Base-by-base conservation (phyloP, 2,888 invertebrate genomes). In the Frankliniella intonsa region DNA sequence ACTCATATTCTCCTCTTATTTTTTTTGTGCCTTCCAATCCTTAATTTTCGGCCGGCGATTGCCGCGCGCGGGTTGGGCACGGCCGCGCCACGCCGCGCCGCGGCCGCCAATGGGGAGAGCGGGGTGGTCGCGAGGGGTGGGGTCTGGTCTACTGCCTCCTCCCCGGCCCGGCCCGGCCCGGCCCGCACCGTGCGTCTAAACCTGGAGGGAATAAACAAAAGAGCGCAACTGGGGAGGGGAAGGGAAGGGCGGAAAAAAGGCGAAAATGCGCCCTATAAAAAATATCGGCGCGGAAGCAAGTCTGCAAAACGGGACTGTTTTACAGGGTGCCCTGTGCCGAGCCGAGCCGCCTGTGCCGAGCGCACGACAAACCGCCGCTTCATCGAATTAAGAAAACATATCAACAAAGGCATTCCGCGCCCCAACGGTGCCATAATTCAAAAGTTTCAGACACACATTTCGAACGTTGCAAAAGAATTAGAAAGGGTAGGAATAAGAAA, bases 11-110 rank as follows among this genome's bases (percentile, higher is more conserved):
- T 38, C 62, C 62, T 62, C 62, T 76, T 25, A 22, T 76, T 65
- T 76, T 76, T 76, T 76, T 25, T 76, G 69, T 25, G 11, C 22
- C 69, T 76, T 22, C 25, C 69, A 76, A 76, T 76, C 25, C 69
- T 76, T 76, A 76, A 76, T 76, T 76, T 76, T 76, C 69, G 69
- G 69, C 25, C 69, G 69, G 69, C 69, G 69, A 76, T 76, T 76
- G 69, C 69, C 69, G 22, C 69, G 69, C 69, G 22, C 69, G 69
- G 69, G 69, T 76, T 76, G 69, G 69, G 25, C 69, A 22, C 22
- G 22, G 69, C 12, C 69, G 69, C 22, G 25, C 69, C 69, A 25
- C 69, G 69, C 12, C 69, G 69, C 22, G 25, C 22, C 17, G 62
- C 62, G 62, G 19, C 19, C 62, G 62, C 62, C 62, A 62, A 62